These are phyloP conservation scores for Drepana arcuata DNA, from an alignment of 1,140 invertebrate genomes.

Conservation along the genomic window DNA sequence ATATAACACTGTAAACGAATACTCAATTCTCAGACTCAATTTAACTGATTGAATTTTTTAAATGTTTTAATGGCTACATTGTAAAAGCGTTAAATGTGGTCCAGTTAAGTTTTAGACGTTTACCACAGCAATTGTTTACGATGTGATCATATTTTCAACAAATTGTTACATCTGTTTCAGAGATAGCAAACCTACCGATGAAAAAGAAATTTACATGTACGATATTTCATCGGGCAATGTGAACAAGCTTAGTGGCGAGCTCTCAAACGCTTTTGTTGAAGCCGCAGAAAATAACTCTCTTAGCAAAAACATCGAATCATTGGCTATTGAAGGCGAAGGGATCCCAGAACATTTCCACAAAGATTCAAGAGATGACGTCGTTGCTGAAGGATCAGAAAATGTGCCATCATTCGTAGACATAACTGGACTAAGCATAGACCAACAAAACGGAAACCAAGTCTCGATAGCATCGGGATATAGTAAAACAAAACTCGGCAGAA, in stretches of 20 bases:
- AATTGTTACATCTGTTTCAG: slow-evolving; percentile 69
- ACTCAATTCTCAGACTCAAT: too few relatives aligned
- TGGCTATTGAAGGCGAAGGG: slow-evolving; percentile 73
- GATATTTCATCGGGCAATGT: slow-evolving; percentile 79
- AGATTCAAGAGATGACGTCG: slow-evolving; percentile 30
- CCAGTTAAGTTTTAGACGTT: too few relatives aligned
- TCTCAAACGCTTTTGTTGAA: slow-evolving; percentile 86
- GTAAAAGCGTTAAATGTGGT: too few relatives aligned
- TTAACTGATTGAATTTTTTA: too few relatives aligned
- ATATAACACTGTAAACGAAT: too few relatives aligned
- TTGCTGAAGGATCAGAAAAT: slow-evolving; percentile 52
- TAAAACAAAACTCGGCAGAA: slow-evolving; percentile 68
- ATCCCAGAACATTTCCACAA: slow-evolving; percentile 64
- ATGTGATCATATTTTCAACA: too few relatives aligned
- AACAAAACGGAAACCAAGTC: slow-evolving; percentile 50
- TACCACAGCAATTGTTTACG: too few relatives aligned
- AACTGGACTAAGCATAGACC: slow-evolving; percentile 49
- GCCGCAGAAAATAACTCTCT: slow-evolving; percentile 86
- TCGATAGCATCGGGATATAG: slow-evolving; percentile 71
- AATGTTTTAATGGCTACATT: too few relatives aligned
- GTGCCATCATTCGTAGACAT: slow-evolving; percentile 64
- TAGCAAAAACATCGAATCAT: slow-evolving; percentile 76
- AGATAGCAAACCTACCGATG: slow-evolving; percentile 64
- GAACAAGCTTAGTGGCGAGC: slow-evolving; percentile 80
- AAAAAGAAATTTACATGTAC: slow-evolving; percentile 89